phyloP scores from a whole-genome alignment of 1,140 invertebrate genomes.

The Zaprionus camerounensis region DNA sequence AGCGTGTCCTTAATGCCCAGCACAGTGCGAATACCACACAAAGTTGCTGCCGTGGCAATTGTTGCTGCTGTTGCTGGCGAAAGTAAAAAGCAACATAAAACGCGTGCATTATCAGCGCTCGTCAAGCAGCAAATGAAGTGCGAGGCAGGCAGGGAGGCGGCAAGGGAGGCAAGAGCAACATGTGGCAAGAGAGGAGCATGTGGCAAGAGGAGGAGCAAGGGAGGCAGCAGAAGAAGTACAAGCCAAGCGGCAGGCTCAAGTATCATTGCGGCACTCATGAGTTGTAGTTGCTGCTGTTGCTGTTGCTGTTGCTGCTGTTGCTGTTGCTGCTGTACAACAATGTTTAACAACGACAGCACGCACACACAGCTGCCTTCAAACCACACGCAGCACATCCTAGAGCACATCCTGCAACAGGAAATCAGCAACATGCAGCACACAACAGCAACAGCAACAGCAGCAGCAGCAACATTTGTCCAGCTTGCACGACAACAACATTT shows the following conservation, averaged over 20 bases:
- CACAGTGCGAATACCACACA: constrained; percentile 55
- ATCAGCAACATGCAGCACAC: constrained; percentile 50
- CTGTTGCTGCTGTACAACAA: constrained; percentile 22
- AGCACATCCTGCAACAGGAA: constrained; percentile 78
- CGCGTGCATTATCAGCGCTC: constrained; percentile 72
- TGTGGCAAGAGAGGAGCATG: background rate
- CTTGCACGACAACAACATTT: constrained; percentile 59
- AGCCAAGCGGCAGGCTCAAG: constrained; percentile 37
- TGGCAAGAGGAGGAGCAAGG: background rate
- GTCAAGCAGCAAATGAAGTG: constrained; percentile 72
- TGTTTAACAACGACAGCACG: constrained; percentile 39
- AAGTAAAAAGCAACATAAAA: constrained; percentile 51
- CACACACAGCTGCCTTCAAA: constrained; percentile 13
- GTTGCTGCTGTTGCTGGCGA: constrained; percentile 24
- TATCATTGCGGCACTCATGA: constrained; percentile 64
- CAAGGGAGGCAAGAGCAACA: background rate
- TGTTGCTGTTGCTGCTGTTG: background rate
- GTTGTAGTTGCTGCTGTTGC: constrained; percentile 19
- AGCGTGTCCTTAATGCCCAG: constrained; percentile 66
- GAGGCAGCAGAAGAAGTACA: constrained; percentile 57
- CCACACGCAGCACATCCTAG: constrained; percentile 55
- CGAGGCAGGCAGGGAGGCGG: constrained; percentile 27
- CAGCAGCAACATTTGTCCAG: background rate
- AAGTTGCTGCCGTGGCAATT: constrained; percentile 36
- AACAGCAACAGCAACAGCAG: constrained; percentile 16